Evolutionary conservation across 2,113 vertebrate genomes (phyloP), one percentile per base, ranked within the genome.

Genomic region (Cyprinodon tularosa): DNA sequence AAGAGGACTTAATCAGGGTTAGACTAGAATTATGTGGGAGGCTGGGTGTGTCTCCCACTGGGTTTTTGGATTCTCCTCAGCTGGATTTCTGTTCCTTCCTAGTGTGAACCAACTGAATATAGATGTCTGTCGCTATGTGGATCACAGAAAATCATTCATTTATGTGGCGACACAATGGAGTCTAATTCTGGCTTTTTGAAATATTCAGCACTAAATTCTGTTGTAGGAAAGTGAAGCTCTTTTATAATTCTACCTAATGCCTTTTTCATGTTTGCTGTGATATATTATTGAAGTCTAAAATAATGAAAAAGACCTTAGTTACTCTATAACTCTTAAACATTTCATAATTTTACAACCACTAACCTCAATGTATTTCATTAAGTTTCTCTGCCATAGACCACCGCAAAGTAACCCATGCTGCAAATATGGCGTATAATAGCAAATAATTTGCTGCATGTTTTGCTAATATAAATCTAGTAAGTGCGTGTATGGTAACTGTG

Each of bases 11-110:
- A 89, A 87, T 85, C 86, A 20, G 67, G 62, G 66, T 83, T 90
- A 38, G 83, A 71, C 80, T 82, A 79, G 83, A 90, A 86, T 89
- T 92, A 84, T 72, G 68, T 4, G 68, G 80, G 86, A 84, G 75
- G 74, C 80, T 83, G 61, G 68, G 50, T 77, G 76, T 57, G 63
- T 68, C 57, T 74, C 82, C 74, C 68, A 57, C 44, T 15, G 66
- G 81, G 67, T 62, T 60, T 76, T 62, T 61, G 72, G 38, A 71
- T 72, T 83, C 53, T 53, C 48, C 37, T 50, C 40, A 12, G 59
- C 60, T 63, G 74, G 66, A 22, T 37, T 76, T 77, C 40, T 44
- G 57, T 70, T 15, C 45, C 39, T 45, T 64, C 53, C 66, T 0
- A 70, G 39, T 62, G 57, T 15, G 47, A 74, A 44, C 71, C 44